phyloP scores from a whole-genome alignment of 2,113 vertebrate genomes.

The Phyllostomus discolor region DNA sequence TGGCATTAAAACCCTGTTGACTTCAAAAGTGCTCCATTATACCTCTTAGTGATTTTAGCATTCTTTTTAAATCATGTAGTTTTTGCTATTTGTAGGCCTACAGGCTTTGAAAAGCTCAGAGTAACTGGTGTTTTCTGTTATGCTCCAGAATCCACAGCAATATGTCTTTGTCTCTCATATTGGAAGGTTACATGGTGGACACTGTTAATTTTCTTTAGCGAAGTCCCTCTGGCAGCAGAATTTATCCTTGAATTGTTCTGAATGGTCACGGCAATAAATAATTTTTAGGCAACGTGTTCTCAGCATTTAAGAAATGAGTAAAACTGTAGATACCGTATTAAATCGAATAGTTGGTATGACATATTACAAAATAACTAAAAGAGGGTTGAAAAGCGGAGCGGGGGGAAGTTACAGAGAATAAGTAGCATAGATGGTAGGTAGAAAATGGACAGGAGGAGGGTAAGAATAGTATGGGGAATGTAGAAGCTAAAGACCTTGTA shows the following conservation, averaged over 20 bases:
- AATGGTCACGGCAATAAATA: not conserved
- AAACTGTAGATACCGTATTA: not conserved
- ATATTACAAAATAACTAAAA: not conserved
- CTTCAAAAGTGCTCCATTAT: not conserved
- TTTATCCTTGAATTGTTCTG: constrained; percentile 21
- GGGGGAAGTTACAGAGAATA: no score
- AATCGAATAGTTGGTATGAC: not conserved
- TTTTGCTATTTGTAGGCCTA: not conserved
- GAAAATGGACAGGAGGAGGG: no score
- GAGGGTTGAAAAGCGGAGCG: not conserved
- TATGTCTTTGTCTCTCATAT: not conserved
- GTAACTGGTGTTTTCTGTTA: not conserved
- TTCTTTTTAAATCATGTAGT: not conserved
- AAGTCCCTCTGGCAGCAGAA: not conserved
- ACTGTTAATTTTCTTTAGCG: constrained; percentile 35
- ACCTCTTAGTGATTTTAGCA: not conserved
- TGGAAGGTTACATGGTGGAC: not conserved
- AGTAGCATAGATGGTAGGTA: no score
- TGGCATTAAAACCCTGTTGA: not conserved
- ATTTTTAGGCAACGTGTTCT: not conserved
- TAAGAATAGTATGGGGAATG: no score
- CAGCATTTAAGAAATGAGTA: constrained; percentile 16
- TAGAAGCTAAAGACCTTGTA: no score
- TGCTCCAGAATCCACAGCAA: not conserved
- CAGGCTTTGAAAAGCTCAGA: not conserved